Conservation (phyloP, 2,797 vertebrate genomes). For the Parauchenoglanis punctatus region DNA sequence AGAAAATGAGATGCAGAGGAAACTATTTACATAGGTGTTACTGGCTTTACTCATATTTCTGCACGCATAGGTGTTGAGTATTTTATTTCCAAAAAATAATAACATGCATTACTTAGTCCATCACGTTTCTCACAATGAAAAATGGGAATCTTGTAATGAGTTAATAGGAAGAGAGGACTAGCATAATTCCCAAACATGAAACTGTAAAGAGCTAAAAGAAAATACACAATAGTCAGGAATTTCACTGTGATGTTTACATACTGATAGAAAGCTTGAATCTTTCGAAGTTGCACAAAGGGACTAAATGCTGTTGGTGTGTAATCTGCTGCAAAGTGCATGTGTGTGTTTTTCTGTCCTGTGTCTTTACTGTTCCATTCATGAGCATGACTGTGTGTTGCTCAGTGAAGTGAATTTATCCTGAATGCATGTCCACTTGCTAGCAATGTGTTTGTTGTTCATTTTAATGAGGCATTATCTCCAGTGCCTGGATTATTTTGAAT, state of each 20-base stretch:
- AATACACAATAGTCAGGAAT: neutral
- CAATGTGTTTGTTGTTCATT: neutral
- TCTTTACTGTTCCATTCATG: constrained; percentile 11
- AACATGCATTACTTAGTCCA: neutral
- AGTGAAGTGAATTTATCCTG: constrained; percentile 12
- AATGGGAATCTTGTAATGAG: neutral
- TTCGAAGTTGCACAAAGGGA: constrained; percentile 21
- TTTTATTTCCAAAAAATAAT: neutral
- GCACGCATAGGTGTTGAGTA: neutral
- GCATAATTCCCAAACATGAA: neutral
- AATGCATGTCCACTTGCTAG: constrained; percentile 37
- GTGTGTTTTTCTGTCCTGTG: neutral
- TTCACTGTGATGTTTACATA: constrained; percentile 42
- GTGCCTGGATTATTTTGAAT: neutral
- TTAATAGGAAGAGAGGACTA: neutral
- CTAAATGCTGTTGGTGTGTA: neutral
- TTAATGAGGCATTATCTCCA: neutral
- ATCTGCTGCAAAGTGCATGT: neutral
- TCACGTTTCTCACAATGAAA: neutral
- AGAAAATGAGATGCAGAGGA: neutral
- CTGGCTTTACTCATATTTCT: neutral
- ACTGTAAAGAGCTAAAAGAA: neutral
- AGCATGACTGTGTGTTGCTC: constrained; percentile 31
- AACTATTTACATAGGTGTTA: neutral
- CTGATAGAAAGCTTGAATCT: constrained; percentile 8